Conservation (phyloP, 2,113 vertebrate species). For the Eptesicus fuscus region DNA sequence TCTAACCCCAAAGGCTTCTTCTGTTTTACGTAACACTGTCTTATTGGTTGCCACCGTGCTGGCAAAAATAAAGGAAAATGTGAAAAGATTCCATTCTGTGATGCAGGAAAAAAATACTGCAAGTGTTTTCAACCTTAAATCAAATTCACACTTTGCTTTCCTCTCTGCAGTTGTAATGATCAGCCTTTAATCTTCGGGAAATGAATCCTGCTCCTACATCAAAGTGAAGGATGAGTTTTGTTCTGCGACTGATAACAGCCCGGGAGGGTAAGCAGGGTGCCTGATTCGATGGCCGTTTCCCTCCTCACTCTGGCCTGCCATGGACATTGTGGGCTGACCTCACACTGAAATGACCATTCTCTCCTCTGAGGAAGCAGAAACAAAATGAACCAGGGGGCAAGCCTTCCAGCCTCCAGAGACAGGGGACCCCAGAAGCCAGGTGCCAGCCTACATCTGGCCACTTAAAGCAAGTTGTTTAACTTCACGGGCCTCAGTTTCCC, state of each 20-base stretch:
- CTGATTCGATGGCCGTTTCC: neutral
- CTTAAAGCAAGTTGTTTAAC: neutral
- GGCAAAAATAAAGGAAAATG: neutral
- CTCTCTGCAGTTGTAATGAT: neutral
- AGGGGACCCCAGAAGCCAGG: neutral
- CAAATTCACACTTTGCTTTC: neutral
- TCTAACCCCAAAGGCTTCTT: neutral
- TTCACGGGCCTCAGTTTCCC: neutral
- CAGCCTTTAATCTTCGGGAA: neutral
- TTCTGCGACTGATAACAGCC: neutral
- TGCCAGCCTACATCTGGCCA: neutral
- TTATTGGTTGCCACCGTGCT: neutral
- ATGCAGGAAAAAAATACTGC: neutral
- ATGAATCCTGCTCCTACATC: neutral
- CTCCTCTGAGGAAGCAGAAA: neutral
- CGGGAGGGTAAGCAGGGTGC: neutral
- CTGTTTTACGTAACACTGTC: rapidly evolving
- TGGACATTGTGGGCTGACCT: neutral
- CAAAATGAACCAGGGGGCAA: neutral
- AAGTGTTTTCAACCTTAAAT: neutral
- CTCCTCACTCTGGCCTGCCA: neutral
- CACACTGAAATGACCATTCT: neutral
- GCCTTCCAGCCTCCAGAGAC: neutral
- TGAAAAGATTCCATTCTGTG: neutral
- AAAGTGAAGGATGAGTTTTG: rapidly evolving